Evolutionary conservation across 2,888 invertebrate species (phyloP).

Genomic region (Synanthedon andrenaeformis): DNA sequence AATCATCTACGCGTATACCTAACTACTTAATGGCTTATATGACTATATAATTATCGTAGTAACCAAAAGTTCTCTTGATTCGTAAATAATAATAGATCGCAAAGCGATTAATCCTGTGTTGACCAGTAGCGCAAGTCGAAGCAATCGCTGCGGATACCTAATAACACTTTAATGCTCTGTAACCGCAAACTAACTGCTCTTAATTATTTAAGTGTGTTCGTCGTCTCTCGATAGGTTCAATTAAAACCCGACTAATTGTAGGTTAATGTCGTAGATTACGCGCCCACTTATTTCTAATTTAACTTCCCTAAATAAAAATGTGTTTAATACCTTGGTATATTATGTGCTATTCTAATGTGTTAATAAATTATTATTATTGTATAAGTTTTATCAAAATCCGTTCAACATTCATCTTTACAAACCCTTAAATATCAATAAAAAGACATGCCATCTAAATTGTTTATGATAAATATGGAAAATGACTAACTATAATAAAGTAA

Average conservation of each 20-base stretch:
- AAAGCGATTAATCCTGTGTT: not conserved
- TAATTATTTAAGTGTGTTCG: constrained; percentile 51
- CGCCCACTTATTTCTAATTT: constrained; percentile 26
- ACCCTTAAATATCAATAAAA: no score
- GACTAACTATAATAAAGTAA: no score
- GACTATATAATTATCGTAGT: no score
- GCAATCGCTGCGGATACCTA: constrained; percentile 15
- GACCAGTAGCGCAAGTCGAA: constrained; percentile 4
- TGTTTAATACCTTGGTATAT: constrained; percentile 4
- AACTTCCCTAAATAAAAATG: constrained; percentile 19
- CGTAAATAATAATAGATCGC: not conserved
- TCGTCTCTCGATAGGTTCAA: constrained; percentile 28
- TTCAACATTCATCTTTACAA: no score
- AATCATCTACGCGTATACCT: no score
- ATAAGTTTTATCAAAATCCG: no score
- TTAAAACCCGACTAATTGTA: constrained; percentile 47
- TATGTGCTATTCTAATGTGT: no score
- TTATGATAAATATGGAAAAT: no score
- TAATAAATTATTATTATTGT: no score
- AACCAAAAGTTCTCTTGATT: no score
- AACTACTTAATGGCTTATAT: no score
- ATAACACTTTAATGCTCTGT: constrained; percentile 38
- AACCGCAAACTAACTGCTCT: constrained; percentile 44
- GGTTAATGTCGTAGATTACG: constrained; percentile 38
- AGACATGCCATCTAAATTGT: no score